Evolutionary conservation across 2,113 vertebrate species (phyloP), one percentile per base, ranked within the genome.

Genomic region (Hepsetus odoe): DNA sequence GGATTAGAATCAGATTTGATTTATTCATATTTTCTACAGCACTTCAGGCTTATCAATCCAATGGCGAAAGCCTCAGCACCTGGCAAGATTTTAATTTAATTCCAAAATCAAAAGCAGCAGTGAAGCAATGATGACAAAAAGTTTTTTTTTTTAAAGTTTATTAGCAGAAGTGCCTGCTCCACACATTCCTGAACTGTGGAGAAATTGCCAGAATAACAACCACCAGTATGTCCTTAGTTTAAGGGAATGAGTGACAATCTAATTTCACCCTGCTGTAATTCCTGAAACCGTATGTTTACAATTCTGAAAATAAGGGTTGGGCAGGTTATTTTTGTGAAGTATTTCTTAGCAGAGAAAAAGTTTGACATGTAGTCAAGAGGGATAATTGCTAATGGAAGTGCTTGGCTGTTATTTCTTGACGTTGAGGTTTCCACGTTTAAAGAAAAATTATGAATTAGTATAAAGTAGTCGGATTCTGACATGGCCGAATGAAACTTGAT

Each of bases 221-320:
- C 35, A 56, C 30, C 13, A 71, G 28, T 55, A 49, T 14, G 12
- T 12, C 53, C 5, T 42, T 72, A 42, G 53, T 35, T 26, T 16
- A 32, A 72, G n/a, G 32, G 13, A 56, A 38, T 56, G 32, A 38
- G 3, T 56, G 30, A 58, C n/a, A 32, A 28, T 20, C 33, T 30
- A 73, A 59, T 73, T 59, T 59, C 71, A 58, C 51, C 22, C 20
- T 53, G 30, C 2, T 71, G 30, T 40, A 56, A 40, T 56, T 58
- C 32, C 30, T 55, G 20, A 16, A 35, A 16, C 44, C 33, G 11
- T 5, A 26, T 56, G 18, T 59, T 18, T 42, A 28, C 35, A 38
- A 73, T 26, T 20, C 35, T 42, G 16, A 28, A 42, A 58, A 40
- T 26, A 58, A 51, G 10, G 18, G 5, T 28, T 5, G 33, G 33